phyloP scores from a whole-genome alignment of 2,113 vertebrate genomes.

The Chroicocephalus ridibundus region DNA sequence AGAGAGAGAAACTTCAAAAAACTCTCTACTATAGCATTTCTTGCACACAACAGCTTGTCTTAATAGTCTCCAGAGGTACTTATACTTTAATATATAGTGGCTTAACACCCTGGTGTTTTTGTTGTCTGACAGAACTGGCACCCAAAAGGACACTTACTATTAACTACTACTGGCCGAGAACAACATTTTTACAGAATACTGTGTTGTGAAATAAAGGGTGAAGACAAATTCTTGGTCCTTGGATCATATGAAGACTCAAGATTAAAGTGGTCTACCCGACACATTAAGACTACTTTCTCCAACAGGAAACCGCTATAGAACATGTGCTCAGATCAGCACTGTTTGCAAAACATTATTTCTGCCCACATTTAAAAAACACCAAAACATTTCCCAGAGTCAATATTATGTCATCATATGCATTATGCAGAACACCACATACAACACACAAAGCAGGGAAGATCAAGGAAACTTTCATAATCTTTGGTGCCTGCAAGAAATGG shows the following conservation, averaged over 20 bases:
- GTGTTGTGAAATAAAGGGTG: background rate
- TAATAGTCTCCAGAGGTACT: background rate
- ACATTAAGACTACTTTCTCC: background rate
- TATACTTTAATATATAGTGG: background rate
- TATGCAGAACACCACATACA: background rate
- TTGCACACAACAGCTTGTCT: background rate
- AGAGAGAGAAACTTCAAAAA: background rate
- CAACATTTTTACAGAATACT: background rate
- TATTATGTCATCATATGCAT: too few species aligned
- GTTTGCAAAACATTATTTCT: background rate
- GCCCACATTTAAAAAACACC: background rate
- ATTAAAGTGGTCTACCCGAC: background rate
- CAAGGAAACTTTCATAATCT: background rate
- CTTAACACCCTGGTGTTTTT: background rate
- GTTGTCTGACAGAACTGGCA: background rate
- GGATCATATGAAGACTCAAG: background rate
- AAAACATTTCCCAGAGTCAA: background rate
- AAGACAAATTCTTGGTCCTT: background rate
- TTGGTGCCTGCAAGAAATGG: background rate
- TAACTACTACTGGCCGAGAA: background rate
- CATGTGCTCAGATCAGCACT: background rate
- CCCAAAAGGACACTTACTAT: background rate
- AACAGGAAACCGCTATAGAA: background rate
- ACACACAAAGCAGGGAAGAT: background rate
- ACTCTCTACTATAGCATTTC: background rate